phyloP scores from a whole-genome alignment of 2,888 invertebrate genomes.

The Pyrocoelia pectoralis region DNA sequence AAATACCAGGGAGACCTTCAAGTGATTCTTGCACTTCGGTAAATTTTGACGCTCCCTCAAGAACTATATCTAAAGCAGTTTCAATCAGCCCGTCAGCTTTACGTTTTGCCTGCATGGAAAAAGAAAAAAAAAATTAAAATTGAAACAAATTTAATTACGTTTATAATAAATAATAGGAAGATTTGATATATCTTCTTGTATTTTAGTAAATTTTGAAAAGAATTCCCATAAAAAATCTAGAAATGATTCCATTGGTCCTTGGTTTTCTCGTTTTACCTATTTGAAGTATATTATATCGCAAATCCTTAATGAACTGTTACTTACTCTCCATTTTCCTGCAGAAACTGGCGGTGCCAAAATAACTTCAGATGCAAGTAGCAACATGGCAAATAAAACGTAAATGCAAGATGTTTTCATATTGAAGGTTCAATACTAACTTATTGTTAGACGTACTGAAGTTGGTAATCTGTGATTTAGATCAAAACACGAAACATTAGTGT shows the following conservation, averaged over 20 bases:
- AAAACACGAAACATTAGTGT: not conserved
- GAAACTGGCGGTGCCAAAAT: not conserved
- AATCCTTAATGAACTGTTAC: not conserved
- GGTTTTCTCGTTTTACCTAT: not conserved
- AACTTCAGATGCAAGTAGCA: not conserved
- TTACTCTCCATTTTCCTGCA: not conserved
- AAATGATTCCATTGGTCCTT: not conserved
- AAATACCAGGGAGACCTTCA: conserved; percentile 8
- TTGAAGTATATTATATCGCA: not conserved
- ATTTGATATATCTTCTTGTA: conserved; percentile 10
- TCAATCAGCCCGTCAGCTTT: conserved; percentile 16
- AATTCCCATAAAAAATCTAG: conserved; percentile 13
- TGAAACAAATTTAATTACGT: not conserved
- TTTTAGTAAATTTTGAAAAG: not conserved
- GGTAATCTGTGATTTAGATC: not conserved
- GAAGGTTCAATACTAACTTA: not conserved
- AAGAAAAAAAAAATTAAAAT: not conserved
- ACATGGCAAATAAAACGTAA: not conserved
- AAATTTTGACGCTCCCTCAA: conserved; percentile 11
- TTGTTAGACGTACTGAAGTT: not conserved
- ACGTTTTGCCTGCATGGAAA: conserved; percentile 13
- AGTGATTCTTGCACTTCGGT: conserved; percentile 20
- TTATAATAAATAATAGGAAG: not conserved
- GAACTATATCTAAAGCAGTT: conserved; percentile 3
- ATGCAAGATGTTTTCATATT: not conserved